Base-by-base conservation (phyloP, 2,888 invertebrate genomes). In the Melieria crassipennis region DNA sequence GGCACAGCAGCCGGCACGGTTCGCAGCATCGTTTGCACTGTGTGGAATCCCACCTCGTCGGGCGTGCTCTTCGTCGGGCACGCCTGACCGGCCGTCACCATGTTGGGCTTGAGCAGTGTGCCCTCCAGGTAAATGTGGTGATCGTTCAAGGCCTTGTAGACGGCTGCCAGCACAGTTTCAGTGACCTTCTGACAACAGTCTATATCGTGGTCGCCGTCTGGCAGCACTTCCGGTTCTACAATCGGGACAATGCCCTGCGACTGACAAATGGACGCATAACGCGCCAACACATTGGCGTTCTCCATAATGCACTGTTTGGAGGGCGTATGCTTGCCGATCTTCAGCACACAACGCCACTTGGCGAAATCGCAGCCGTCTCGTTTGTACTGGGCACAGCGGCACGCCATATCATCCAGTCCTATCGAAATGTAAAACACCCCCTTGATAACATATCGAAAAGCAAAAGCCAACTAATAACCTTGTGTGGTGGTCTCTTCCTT, bases 41-140 rank as follows among this genome's bases (percentile, higher is more conserved):
- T 99, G 60, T 98, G 98, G 74, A 91, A 89, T 7, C 94, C 99
- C 77, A 97, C 92, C 82, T 98, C 93, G 82, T 91, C 91, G 1
- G 96, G 90, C 11, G 93, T 91, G 86, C 91, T 92, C 81, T 90
- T 92, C 80, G 89, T 93, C 77, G 92, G 86, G 88, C 92, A 92
- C 48, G 91, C 89, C 89, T 95, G 95, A 74, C 97, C 97, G 70
- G 95, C 97, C 65, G 95, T 97, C 66, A 98, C 98, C 99, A 99
- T 99, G 91, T 99, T 99, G 70, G 99, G 98, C 88, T 99, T 99
- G 81, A 99, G 90, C 46, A 99, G 91, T 10, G 98, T 98, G 76
- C 98, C 99, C 88, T 99, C 99, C 81, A 99, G 90, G 90, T 91
- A 99, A 71, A 99, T 96, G 85, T 99, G 96, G 87, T 99, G 99